phyloP scores from a whole-genome alignment of 2,113 vertebrate species.

The Heterochromis multidens region DNA sequence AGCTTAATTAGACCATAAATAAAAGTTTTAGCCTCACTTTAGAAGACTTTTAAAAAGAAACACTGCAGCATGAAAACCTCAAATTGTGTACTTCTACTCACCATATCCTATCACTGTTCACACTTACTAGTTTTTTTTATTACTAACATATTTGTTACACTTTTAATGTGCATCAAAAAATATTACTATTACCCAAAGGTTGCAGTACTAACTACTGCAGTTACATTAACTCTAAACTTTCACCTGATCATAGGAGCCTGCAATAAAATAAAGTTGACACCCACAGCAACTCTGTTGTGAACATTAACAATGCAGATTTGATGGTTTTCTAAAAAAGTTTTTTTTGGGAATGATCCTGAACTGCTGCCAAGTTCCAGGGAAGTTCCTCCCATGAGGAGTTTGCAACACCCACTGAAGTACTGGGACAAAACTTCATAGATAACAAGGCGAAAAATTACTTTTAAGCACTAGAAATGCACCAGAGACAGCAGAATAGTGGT shows the following conservation, averaged over 20 bases:
- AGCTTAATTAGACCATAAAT: background rate
- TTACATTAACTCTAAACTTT: background rate
- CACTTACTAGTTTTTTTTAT: background rate
- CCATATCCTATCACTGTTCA: background rate
- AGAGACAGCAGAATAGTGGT: background rate
- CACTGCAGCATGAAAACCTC: background rate
- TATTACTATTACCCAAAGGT: background rate
- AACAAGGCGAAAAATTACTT: background rate
- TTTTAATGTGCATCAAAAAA: background rate
- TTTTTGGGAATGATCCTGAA: background rate
- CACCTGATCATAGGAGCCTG: background rate
- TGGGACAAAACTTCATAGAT: background rate
- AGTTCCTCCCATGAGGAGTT: background rate
- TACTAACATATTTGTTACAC: background rate
- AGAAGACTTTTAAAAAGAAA: background rate
- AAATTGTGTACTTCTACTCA: background rate
- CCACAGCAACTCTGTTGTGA: background rate
- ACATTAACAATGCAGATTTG: background rate
- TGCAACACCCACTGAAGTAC: background rate
- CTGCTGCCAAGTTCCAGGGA: background rate
- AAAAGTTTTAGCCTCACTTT: background rate
- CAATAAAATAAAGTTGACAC: background rate
- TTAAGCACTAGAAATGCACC: background rate
- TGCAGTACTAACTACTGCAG: background rate
- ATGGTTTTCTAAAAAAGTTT: background rate